A percentile compares a stretch with the other conserved stretches of the same genome.
Evolutionary conservation across 2,888 invertebrate genomes (phyloP).

Genomic region (Stenodema calcarata): DNA sequence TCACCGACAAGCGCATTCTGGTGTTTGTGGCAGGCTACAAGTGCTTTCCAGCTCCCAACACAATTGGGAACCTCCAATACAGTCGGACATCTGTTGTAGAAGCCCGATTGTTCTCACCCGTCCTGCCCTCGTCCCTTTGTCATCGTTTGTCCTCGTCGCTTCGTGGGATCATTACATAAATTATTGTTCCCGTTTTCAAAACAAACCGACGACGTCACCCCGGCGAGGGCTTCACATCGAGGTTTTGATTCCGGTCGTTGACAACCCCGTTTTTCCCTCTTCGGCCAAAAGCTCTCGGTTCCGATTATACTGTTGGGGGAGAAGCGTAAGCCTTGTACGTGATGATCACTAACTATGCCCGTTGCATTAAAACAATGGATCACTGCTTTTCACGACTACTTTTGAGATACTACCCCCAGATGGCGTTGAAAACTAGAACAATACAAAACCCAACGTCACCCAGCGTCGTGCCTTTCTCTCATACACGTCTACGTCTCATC

Average conservation of each 20-base stretch:
- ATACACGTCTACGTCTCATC: background rate
- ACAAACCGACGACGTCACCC: background rate
- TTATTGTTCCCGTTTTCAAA: slow-evolving; percentile 7
- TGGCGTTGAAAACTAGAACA: background rate
- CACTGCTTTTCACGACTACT: background rate
- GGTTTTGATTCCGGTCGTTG: background rate
- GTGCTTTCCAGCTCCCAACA: background rate
- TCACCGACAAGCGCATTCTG: slow-evolving; percentile 2
- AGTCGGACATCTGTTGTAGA: slow-evolving; percentile 13
- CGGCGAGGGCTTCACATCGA: background rate
- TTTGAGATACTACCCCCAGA: background rate
- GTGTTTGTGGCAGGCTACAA: slow-evolving; percentile 11
- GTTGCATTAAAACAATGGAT: background rate
- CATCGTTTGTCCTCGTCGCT: background rate
- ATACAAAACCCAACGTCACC: background rate
- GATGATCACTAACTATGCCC: background rate
- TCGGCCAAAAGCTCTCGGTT: background rate
- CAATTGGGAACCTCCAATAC: background rate
- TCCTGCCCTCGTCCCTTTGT: background rate
- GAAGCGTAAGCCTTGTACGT: background rate
- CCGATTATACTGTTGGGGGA: background rate
- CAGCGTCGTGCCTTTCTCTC: background rate
- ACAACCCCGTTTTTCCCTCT: background rate
- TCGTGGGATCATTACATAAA: slow-evolving; percentile 1
- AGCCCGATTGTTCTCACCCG: slow-evolving; percentile 2